Conservation (phyloP, 2,797 vertebrate species). For the Tokudaia muenninki region DNA sequence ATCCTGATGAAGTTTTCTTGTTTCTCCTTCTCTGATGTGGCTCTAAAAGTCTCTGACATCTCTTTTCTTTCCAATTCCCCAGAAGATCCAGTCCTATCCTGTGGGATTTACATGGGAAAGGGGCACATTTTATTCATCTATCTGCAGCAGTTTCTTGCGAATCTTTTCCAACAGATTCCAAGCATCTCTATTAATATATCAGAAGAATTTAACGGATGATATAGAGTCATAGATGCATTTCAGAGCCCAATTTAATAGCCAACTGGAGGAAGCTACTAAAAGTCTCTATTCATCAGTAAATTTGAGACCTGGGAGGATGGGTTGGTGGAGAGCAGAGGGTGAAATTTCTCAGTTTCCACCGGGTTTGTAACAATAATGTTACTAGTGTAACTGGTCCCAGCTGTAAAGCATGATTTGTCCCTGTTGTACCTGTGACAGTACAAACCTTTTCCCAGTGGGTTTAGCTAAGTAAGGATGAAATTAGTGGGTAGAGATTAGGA, state of each 20-base stretch:
- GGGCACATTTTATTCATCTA: constrained; percentile 61
- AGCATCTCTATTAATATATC: constrained; percentile 58
- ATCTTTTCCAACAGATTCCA: constrained; percentile 62
- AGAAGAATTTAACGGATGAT: constrained; percentile 66
- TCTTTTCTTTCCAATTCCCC: constrained; percentile 45
- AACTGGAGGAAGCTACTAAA: not conserved
- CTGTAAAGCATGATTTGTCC: not conserved
- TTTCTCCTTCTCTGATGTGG: constrained; percentile 52
- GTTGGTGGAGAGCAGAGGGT: not conserved
- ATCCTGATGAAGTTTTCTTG: constrained; percentile 11
- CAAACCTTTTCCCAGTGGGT: constrained; percentile 4
- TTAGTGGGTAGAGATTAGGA: not conserved
- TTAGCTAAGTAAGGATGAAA: constrained; percentile 22
- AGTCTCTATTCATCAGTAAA: constrained; percentile 57
- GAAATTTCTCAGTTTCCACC: not conserved
- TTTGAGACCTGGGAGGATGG: not conserved
- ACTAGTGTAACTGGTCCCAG: not conserved
- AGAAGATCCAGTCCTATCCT: constrained; percentile 65
- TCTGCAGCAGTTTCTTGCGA: constrained; percentile 50
- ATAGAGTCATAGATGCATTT: constrained; percentile 58
- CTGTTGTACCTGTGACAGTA: not conserved
- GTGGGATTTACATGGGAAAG: constrained; percentile 74
- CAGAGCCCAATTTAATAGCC: constrained; percentile 56
- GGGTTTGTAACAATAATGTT: not conserved
- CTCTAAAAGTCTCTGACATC: constrained; percentile 57